Conservation (phyloP, 2,888 invertebrate genomes). For the Galerucella calmariensis region DNA sequence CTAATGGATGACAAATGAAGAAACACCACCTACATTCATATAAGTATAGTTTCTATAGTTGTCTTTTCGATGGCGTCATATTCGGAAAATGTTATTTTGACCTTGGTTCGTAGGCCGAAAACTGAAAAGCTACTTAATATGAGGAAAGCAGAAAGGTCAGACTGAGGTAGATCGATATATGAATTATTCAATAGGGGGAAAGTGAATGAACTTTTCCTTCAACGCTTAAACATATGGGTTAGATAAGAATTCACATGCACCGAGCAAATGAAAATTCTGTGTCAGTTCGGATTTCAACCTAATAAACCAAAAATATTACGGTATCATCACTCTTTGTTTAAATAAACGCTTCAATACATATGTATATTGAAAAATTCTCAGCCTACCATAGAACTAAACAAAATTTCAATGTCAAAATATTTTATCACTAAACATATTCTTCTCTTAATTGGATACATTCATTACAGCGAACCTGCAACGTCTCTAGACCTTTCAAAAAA, state of each 20-base stretch:
- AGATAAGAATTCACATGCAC: conserved; percentile 56
- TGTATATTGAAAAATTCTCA: no score
- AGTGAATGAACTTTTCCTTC: conserved; percentile 65
- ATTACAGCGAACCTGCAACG: no score
- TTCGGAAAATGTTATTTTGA: conserved; percentile 46
- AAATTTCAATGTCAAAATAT: no score
- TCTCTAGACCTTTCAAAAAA: no score
- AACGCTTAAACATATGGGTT: conserved; percentile 62
- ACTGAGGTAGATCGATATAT: conserved; percentile 65
- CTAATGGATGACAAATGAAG: conserved; percentile 58
- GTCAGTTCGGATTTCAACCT: conserved; percentile 4
- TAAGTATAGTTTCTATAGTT: conserved; percentile 6
- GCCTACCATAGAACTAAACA: no score
- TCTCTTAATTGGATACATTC: no score
- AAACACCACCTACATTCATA: conserved; percentile 42
- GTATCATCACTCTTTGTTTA: neutral
- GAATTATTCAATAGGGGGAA: conserved; percentile 67
- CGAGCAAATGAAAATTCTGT: conserved; percentile 16
- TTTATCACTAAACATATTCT: no score
- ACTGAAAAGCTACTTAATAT: conserved; percentile 63
- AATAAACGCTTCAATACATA: neutral
- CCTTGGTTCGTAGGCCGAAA: conserved; percentile 57
- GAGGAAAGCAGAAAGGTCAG: conserved; percentile 65
- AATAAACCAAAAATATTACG: neutral
- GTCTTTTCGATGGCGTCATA: conserved; percentile 24